Percentiles rank a stretch among this genome's conserved stretches.
Conservation (phyloP, 2,113 vertebrate species). For the Calonectris borealis region DNA sequence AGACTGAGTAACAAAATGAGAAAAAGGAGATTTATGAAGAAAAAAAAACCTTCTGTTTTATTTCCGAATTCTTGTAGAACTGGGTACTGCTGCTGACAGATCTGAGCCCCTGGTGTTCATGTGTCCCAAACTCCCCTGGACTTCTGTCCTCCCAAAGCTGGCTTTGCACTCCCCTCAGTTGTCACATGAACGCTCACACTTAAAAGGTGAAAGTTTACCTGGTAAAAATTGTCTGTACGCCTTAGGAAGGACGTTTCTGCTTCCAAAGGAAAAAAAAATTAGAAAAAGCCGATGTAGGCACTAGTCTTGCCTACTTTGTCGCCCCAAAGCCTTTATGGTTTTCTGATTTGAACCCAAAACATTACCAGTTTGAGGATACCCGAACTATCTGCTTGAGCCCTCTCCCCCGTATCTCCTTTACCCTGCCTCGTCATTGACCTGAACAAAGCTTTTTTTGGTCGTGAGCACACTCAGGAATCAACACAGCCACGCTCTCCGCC, state of each 20-base stretch:
- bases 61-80: background rate
- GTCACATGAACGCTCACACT: background rate
- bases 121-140: background rate
- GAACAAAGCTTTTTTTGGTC: background rate
- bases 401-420: background rate
- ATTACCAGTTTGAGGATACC: background rate
- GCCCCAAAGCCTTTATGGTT: background rate
- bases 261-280: background rate
- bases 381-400: background rate
- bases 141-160: background rate
- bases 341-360: background rate
- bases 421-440: accelerated
- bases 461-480: background rate
- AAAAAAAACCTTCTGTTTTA: background rate
- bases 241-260: background rate
- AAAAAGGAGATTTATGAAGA: background rate
- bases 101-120: background rate
- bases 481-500: accelerated
- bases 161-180: background rate
- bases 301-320: background rate
- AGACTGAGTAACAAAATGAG: background rate
- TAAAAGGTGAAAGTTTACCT: background rate
- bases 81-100: background rate
- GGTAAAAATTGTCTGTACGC: background rate
- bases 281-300: background rate